These are phyloP conservation scores for Euzophera pinguis DNA, from an alignment of 2,888 invertebrate genomes.

Conservation along the genomic window DNA sequence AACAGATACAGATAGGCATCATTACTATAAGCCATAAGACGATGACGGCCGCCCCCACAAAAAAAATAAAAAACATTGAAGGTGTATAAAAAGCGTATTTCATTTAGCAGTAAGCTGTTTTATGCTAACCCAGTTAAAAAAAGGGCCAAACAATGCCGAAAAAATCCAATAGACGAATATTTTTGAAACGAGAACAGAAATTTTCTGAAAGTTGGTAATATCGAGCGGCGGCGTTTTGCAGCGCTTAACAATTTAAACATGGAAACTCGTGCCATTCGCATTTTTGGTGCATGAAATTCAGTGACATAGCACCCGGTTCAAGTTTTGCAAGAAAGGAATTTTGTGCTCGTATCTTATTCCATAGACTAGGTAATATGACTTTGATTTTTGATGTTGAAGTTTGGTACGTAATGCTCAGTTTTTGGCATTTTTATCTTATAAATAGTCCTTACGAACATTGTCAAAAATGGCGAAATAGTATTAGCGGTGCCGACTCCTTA, in stretches of 20 bases:
- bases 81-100: background rate
- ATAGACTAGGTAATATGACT: background rate
- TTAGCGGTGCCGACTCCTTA: no score
- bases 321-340: background rate
- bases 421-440: background rate
- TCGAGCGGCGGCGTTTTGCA: conserved; percentile 7
- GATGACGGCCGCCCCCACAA: no score
- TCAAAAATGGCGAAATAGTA: no score
- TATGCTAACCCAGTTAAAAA: background rate
- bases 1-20: no score
- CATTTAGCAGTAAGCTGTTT: background rate
- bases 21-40: no score
- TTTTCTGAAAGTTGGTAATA: conserved; percentile 17
- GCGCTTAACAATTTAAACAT: conserved; percentile 63
- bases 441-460: no score
- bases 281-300: conserved; percentile 65
- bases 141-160: background rate
- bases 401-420: background rate
- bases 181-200: conserved; percentile 2
- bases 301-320: conserved; percentile 11
- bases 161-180: conserved; percentile 9
- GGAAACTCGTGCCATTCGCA: conserved; percentile 47
- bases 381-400: background rate
- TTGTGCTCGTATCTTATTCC: background rate
- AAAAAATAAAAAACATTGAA: no score